Percentiles rank a stretch among this genome's conserved stretches.
phyloP scores from a whole-genome alignment of 1,140 invertebrate genomes.

The Zaprionus capensis region DNA sequence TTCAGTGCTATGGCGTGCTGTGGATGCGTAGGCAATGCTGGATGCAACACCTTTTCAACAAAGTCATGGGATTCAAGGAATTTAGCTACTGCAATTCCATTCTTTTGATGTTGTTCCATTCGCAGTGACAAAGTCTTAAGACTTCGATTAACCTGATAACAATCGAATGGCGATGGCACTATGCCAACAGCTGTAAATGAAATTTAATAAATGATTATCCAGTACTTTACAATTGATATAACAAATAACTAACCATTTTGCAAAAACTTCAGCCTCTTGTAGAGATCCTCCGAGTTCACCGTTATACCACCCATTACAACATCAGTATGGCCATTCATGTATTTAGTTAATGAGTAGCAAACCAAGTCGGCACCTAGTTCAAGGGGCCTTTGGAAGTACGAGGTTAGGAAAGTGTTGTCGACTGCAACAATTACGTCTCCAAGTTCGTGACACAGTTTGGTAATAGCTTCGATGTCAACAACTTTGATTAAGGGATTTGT shows the following conservation, averaged over 20 bases:
- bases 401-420: conserved; percentile 98
- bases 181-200: conserved; percentile 90
- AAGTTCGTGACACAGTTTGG: conserved; percentile 86
- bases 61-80: conserved; percentile 91
- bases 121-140: conserved; percentile 96
- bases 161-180: conserved; percentile 98
- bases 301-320: conserved; percentile 97
- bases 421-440: conserved; percentile 93
- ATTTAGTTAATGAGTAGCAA: conserved; percentile 98
- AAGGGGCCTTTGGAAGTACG: conserved; percentile 97
- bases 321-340: conserved; percentile 99
- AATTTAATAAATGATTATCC: conserved; percentile 8
- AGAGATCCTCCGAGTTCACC: conserved; percentile 90
- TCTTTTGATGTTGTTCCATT: conserved; percentile 95
- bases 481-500: conserved; percentile 98
- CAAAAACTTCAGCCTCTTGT: conserved; percentile 90
- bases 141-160: conserved; percentile 96
- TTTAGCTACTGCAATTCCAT: conserved; percentile 90
- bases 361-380: conserved; percentile 96
- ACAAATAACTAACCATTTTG: conserved; percentile 90
- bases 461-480: conserved; percentile 93
- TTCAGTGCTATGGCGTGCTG: conserved; percentile 93
- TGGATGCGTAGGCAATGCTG: conserved; percentile 95
- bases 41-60: conserved; percentile 94
- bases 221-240: neutral